A percentile compares a stretch with the other conserved stretches of the same genome.
Conservation (phyloP, 2,113 vertebrate genomes). For the Amazona vittata region DNA sequence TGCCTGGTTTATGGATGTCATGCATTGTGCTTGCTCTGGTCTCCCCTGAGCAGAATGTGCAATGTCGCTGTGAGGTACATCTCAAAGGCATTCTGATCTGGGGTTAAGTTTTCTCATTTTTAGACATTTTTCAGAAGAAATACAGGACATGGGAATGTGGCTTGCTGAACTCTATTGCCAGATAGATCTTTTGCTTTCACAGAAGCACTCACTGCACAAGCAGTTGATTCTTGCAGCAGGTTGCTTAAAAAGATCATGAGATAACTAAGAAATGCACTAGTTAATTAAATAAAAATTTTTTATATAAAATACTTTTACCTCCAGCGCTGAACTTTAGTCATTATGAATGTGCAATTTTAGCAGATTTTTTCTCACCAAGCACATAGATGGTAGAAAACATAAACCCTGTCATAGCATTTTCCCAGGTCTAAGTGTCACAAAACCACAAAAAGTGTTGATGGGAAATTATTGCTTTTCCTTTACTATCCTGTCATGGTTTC, state of each 20-base stretch:
- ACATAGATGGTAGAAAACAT: neutral
- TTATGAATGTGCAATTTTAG: neutral
- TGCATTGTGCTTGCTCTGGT: neutral
- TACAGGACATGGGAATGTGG: accelerated
- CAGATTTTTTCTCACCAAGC: neutral
- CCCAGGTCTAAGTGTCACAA: neutral
- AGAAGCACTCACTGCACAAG: neutral
- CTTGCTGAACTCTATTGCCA: neutral
- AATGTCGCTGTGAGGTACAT: neutral
- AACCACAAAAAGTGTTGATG: neutral
- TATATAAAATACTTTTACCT: neutral
- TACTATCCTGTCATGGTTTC: neutral
- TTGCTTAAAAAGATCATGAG: neutral
- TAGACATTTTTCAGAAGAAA: neutral
- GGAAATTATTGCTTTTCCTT: neutral
- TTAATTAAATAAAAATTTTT: neutral
- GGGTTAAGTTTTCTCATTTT: neutral
- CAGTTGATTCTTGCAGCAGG: neutral
- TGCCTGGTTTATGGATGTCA: neutral
- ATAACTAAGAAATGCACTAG: neutral
- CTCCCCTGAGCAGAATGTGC: neutral
- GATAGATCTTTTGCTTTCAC: neutral
- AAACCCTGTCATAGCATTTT: neutral
- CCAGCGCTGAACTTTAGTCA: neutral
- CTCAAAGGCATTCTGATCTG: neutral